Evolutionary conservation across 2,888 invertebrate species (phyloP).

Genomic region (Empis stercorea): DNA sequence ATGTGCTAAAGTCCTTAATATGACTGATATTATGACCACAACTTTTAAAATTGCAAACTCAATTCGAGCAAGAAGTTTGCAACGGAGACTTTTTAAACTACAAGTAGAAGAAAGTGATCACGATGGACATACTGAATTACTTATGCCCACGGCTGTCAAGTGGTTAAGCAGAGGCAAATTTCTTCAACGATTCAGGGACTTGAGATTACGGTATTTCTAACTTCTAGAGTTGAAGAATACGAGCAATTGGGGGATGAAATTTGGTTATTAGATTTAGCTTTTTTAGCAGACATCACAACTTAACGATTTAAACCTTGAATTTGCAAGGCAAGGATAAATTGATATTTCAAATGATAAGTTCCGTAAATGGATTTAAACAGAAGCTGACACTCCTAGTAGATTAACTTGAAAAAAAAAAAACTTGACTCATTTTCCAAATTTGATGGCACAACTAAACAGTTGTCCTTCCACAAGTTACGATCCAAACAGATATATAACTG

Average conservation of each 20-base stretch:
- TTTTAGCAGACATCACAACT: constrained; percentile 2
- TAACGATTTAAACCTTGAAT: constrained; percentile 2
- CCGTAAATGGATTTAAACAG: neutral
- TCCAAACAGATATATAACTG: neutral
- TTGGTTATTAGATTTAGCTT: neutral
- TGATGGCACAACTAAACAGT: neutral
- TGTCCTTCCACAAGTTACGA: neutral
- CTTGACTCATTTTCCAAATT: neutral
- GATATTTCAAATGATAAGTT: constrained; percentile 1
- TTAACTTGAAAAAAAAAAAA: neutral
- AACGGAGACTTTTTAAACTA: too few species aligned
- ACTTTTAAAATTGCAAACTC: too few species aligned
- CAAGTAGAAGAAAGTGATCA: too few species aligned
- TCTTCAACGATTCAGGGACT: too few species aligned
- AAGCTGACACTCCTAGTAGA: neutral
- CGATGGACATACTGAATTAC: too few species aligned
- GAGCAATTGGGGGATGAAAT: neutral
- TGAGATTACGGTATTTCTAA: neutral
- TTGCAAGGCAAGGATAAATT: constrained; percentile 1
- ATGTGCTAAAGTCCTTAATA: too few species aligned
- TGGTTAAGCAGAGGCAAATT: too few species aligned
- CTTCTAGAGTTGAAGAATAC: neutral
- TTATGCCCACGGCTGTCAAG: too few species aligned
- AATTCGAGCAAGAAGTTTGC: too few species aligned
- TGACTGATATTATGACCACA: too few species aligned